A percentile compares a stretch with the other conserved stretches of the same genome.
These are phyloP conservation scores for Ciconia stormi DNA, from an alignment of 2,113 vertebrate genomes.

Conservation along the genomic window DNA sequence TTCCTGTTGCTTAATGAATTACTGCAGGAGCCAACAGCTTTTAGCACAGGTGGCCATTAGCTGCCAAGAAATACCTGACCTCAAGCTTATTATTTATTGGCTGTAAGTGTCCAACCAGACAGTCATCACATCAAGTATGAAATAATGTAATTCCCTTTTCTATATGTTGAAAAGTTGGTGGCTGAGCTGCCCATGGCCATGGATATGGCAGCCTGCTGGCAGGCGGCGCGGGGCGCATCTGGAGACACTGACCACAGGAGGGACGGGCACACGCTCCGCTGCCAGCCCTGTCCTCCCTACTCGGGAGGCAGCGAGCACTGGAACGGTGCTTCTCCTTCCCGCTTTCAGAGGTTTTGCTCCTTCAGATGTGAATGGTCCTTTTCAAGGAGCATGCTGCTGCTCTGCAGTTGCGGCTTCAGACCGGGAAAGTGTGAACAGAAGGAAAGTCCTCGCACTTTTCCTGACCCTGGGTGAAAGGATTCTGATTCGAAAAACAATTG, in stretches of 20 bases:
- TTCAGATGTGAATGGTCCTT: neutral
- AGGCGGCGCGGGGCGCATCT: fast-evolving
- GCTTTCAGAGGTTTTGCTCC: neutral
- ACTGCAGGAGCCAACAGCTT: neutral
- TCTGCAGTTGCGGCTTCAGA: neutral
- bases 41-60: neutral
- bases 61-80: conserved; percentile 6
- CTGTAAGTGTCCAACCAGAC: neutral
- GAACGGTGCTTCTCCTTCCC: neutral
- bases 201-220: neutral
- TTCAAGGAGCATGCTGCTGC: neutral
- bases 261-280: fast-evolving
- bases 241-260: neutral
- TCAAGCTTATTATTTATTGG: neutral
- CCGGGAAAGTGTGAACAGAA: neutral
- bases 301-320: fast-evolving
- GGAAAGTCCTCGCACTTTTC: neutral
- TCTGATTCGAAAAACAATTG: neutral
- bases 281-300: neutral
- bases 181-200: neutral
- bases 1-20: neutral
- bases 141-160: neutral
- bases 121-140: neutral
- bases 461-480: neutral
- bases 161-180: neutral